These are phyloP conservation scores for Parotocinclus haroldoi DNA, from an alignment of 2,797 vertebrate genomes.

Conservation along the genomic window DNA sequence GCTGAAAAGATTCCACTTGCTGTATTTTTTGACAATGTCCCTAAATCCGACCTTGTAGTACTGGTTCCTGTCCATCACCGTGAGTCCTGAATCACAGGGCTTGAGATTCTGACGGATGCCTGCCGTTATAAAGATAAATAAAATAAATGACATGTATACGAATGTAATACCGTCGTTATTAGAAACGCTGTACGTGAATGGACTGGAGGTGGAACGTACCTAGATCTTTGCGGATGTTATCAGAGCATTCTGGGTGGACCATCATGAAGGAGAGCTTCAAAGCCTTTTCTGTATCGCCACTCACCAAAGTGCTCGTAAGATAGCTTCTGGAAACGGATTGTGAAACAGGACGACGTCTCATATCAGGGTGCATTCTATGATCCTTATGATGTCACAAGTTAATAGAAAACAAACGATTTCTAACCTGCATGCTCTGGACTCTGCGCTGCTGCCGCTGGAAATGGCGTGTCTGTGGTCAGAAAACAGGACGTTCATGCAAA, in stretches of 20 bases:
- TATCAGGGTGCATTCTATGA: neutral
- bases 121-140: neutral
- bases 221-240: constrained; percentile 9
- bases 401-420: neutral
- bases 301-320: neutral
- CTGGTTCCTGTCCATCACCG: neutral
- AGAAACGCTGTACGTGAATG: neutral
- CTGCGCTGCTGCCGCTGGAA: neutral
- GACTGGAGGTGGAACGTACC: neutral
- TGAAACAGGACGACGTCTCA: neutral
- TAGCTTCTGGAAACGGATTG: neutral
- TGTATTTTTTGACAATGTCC: constrained; percentile 5
- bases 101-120: neutral
- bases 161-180: too few species aligned
- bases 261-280: constrained; percentile 23
- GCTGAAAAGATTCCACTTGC: neutral
- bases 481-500: constrained; percentile 12
- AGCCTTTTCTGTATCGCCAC: constrained; percentile 4
- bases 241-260: constrained; percentile 16
- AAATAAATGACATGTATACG: too few species aligned
- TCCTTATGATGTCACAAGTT: neutral
- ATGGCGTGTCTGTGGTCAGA: neutral
- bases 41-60: constrained; percentile 17
- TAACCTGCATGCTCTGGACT: constrained; percentile 18
- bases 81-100: neutral